Evolutionary conservation across 2,113 vertebrate species (phyloP).

Genomic region (Thymallus thymallus): DNA sequence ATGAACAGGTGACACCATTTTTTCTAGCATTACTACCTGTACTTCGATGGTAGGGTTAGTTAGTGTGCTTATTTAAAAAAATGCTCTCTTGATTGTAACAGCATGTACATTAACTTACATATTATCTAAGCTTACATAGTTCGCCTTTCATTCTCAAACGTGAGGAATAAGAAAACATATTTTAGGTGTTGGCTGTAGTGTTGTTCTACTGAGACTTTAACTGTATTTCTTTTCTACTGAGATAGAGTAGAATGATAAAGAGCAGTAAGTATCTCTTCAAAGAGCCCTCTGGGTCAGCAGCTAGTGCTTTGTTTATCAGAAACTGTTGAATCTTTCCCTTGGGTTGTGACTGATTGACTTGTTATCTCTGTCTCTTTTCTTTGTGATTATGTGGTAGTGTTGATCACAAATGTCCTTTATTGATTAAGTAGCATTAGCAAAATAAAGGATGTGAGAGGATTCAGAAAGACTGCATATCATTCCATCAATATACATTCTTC

Average conservation of each 20-base stretch:
- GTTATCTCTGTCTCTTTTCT: constrained; percentile 17
- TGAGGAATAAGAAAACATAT: neutral
- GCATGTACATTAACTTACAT: neutral
- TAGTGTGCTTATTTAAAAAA: neutral
- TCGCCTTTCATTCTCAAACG: neutral
- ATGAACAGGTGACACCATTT: constrained; percentile 84
- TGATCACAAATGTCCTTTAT: constrained; percentile 24
- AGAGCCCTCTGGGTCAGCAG: constrained; percentile 1
- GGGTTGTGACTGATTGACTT: constrained; percentile 6
- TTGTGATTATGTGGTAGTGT: constrained; percentile 3
- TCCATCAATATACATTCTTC: neutral
- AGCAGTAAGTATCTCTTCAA: neutral
- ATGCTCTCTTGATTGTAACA: neutral
- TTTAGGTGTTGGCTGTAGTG: neutral
- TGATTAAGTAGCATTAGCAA: neutral
- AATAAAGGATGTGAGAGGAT: neutral
- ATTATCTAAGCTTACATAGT: neutral
- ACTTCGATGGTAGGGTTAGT: neutral
- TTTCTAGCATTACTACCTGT: neutral
- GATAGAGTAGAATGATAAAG: constrained; percentile 4
- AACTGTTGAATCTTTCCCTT: constrained; percentile 5
- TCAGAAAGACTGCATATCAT: neutral
- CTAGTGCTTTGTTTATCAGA: constrained; percentile 8
- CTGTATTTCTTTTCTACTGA: neutral
- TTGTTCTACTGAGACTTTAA: constrained; percentile 3